Percentiles rank a stretch among this genome's conserved stretches.
Conservation (phyloP, 2,113 vertebrate genomes). For the Heloderma charlesbogerti region DNA sequence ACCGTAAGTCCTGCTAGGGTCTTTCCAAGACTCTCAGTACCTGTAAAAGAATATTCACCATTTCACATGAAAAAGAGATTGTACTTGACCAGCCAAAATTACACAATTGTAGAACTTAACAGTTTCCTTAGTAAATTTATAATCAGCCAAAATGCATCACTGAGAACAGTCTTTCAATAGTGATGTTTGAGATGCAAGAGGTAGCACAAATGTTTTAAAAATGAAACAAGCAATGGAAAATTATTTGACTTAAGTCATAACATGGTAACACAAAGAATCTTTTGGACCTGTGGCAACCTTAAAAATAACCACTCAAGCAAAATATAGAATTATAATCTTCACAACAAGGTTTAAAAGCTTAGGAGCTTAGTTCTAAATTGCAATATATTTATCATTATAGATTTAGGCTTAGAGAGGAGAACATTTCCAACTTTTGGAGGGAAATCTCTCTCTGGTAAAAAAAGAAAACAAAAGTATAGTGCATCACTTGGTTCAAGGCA, state of each 20-base stretch:
- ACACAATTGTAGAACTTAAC: not conserved
- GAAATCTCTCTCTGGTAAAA: not conserved
- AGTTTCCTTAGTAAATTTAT: not conserved
- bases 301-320: not conserved
- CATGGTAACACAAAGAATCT: not conserved
- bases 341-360: not conserved
- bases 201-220: not conserved
- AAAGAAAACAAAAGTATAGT: not conserved
- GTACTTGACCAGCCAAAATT: not conserved
- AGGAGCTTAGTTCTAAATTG: not conserved
- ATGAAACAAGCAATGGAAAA: not conserved
- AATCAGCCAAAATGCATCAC: not conserved
- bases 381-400: not conserved
- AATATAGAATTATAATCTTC: not conserved
- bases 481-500: not conserved
- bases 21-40: constrained; percentile 86
- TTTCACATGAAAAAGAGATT: not conserved
- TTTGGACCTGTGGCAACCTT: not conserved
- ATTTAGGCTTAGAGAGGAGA: not conserved
- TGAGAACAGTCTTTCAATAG: not conserved
- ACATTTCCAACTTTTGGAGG: not conserved
- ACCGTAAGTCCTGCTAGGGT: constrained; percentile 91
- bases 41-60: constrained; percentile 70
- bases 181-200: not conserved
- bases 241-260: not conserved